Base-by-base conservation (phyloP, 1,140 invertebrate species). In the Aphelenchoides fujianensis region DNA sequence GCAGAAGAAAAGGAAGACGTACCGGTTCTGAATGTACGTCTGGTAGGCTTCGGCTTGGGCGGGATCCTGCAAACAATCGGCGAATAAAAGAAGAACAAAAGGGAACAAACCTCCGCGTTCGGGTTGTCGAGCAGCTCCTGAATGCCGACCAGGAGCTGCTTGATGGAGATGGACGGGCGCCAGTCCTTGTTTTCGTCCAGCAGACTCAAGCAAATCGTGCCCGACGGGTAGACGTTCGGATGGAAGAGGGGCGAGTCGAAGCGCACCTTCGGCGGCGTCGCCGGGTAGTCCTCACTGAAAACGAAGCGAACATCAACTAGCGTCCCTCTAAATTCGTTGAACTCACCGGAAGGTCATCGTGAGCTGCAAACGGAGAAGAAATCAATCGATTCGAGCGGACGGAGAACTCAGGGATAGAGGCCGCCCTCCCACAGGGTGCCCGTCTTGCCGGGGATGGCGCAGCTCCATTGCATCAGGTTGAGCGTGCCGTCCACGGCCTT, bases 211-310 rank as follows among this genome's bases (percentile, higher is more conserved):
- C 97, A 99, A 0, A 99, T 95, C n/a, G 95, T 97, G 32, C 90
- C 90, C 31, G 95, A 98, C 36, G 97, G 97, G 84, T 98, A 99
- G 0, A 99, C 95, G 87, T 99, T 99, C 0, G 97, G 97, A 85
- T 99, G 97, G 85, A 99, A 99, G 0, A 99, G 87, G 19, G 96
- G 95, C 48, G 97, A 97, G 85, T 98, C 96, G 88, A 98, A 99
- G 89, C 98, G 98, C 79, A 96, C 98, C 88, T 99, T 98, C 73
- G 97, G 97, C 53, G 97, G 96, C 82, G 94, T 96, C 31, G 94
- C 96, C n/a, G 97, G 97, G 85, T 98, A 99, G 84, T 99, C 97
- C 85, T 99, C 96, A 88, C 98, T 98, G 87, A 99, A 99, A 99
- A 7, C 7, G 23, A 19, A 59, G 19, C 23, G 19, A 12, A 19